Evolutionary conservation across 2,113 vertebrate species (phyloP), one percentile per base, ranked within the genome.

Genomic region (Rousettus leschenaultii): DNA sequence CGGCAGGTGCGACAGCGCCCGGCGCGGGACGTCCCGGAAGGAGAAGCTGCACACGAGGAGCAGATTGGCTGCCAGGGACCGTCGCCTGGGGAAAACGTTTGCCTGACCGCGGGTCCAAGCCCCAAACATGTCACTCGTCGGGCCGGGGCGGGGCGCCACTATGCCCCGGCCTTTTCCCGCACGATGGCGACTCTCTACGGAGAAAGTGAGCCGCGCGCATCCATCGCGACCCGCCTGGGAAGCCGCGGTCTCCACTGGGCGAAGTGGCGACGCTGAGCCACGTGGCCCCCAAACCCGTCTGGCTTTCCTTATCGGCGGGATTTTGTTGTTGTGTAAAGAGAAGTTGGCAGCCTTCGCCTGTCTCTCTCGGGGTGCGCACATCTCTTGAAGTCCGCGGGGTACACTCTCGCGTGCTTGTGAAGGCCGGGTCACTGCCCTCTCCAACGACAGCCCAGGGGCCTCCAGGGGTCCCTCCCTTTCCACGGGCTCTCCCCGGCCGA

Each of bases 21-120:
- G 40, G 51, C 92, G 65, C 33, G 26, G 53, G 86, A 38, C 43
- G 26, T 87, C 87, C 55, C 59, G 24, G 77, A 61, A n/a, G 30
- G 89, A 86, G 92, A 95, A 97, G 89, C 13, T 86, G 66, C 63
- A 40, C 51, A 71, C 48, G 79, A 89, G 70, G 30, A 73, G n/a
- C n/a, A n/a, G 82, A 43, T n/a, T 3, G 83, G 53, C 68, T 43
- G 63, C 61, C 48, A 33, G 45, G 28, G 63, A 43, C 92, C 66
- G 57, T 26, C 68, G n/a, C 89, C 89, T 89, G 89, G 74, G 85
- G 45, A 73, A 55, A 85, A 22, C 51, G 86, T 92, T 93, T 93
- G 48, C 68, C 30, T 51, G 55, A 26, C 30, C n/a, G 14, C 93
- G 83, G 43, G 30, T 51, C 63, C 11, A 40, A 74, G 68, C 78